phyloP scores from a whole-genome alignment of 2,797 vertebrate genomes.

The Sternarchorhynchus goeldii region DNA sequence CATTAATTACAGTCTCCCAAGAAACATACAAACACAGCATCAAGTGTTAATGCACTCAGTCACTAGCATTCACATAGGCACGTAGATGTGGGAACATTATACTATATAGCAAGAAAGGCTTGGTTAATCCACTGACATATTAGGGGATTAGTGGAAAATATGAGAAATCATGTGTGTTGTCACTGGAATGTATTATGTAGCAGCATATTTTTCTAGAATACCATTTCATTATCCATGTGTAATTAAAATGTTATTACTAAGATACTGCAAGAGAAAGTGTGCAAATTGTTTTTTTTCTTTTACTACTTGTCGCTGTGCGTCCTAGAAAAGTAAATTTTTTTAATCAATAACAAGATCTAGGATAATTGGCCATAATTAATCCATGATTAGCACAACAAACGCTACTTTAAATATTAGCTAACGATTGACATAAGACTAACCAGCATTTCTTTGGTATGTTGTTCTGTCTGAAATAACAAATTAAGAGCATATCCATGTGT shows the following conservation, averaged over 20 bases:
- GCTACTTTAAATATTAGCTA: neutral
- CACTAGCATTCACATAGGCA: constrained; percentile 12
- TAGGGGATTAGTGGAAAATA: neutral
- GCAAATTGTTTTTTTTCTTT: neutral
- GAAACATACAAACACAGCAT: neutral
- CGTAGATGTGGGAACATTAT: neutral
- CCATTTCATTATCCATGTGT: neutral
- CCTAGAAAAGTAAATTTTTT: neutral
- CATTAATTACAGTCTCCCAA: neutral
- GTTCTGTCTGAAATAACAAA: neutral
- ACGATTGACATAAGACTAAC: neutral
- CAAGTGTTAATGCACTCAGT: constrained; percentile 14
- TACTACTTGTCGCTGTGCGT: constrained; percentile 3
- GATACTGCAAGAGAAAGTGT: neutral
- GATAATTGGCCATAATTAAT: neutral
- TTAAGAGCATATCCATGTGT: neutral
- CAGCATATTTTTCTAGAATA: neutral
- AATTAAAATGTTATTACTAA: neutral
- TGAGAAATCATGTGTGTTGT: neutral
- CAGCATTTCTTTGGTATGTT: constrained; percentile 9
- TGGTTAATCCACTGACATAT: neutral
- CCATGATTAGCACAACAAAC: neutral
- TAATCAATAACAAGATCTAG: neutral
- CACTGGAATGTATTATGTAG: constrained; percentile 12
- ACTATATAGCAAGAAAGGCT: neutral